Percentiles rank a stretch among this genome's conserved stretches.
Evolutionary conservation across 2,888 invertebrate species (phyloP).

Genomic region (Melolontha melolontha): DNA sequence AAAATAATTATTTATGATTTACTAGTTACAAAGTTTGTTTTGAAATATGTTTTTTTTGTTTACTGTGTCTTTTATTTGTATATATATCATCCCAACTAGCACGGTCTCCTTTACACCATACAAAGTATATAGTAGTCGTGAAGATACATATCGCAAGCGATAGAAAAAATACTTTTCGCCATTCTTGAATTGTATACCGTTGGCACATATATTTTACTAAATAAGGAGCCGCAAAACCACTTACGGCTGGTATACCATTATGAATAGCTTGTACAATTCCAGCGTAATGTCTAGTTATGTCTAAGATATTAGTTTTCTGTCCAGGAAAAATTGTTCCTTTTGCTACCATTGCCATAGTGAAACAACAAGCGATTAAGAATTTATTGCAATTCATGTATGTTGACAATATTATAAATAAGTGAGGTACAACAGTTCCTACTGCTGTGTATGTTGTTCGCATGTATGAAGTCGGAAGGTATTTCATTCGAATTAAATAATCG

Average conservation of each 20-base stretch:
- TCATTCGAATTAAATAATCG: conserved; percentile 18
- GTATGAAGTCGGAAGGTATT: conserved; percentile 1
- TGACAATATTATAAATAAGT: conserved; percentile 1
- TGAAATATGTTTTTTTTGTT: too few species aligned
- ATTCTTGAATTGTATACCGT: neutral
- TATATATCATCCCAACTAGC: conserved; percentile 4
- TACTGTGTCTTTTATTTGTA: too few species aligned
- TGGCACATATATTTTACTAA: neutral
- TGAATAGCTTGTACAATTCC: conserved; percentile 5
- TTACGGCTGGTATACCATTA: neutral
- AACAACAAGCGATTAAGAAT: neutral
- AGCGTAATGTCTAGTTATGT: conserved; percentile 7
- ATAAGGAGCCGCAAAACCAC: neutral
- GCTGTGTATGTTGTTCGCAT: conserved; percentile 1
- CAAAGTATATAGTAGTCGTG: conserved; percentile 10
- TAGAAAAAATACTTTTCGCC: conserved; percentile 9
- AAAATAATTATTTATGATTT: too few species aligned
- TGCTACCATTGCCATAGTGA: neutral
- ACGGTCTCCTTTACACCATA: conserved; percentile 3
- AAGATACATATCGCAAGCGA: neutral
- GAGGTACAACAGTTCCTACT: neutral
- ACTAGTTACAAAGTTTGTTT: too few species aligned
- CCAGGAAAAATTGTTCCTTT: conserved; percentile 3
- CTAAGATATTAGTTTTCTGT: conserved; percentile 1
- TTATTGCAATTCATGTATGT: neutral